Evolutionary conservation across 2,113 vertebrate genomes (phyloP), one percentile per base, ranked within the genome.

Genomic region (Chaetodon trifascialis): DNA sequence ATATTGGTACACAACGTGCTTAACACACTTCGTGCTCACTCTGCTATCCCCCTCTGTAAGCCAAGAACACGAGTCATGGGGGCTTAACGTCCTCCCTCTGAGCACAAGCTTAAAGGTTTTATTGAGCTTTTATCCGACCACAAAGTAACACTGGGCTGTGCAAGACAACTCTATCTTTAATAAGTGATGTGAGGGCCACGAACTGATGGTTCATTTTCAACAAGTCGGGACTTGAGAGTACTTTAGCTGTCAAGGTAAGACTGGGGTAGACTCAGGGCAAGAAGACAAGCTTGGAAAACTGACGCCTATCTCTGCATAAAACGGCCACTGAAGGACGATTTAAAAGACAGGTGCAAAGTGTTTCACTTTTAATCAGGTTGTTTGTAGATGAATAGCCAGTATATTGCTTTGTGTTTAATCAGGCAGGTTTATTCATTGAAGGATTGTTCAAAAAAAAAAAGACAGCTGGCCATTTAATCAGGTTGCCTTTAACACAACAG

Each of bases 91-190:
- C 15, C 19, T 66, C 73, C 58, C 62, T 83, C 56, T 49, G 60
- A 73, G 74, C 60, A 69, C 30, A 30, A 54, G 62, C 65, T 79
- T 63, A 86, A 80, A 81, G 68, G 72, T 88, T 89, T 90, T 80
- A 75, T 86, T 78, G 62, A 79, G 79, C 73, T 80, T 78, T 84
- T 46, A 73, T 76, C n/a, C 0, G 0, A 17, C 58, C 63, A 49
- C 71, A 82, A 65, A 83, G 76, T 60, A 63, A 68, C 76, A 74
- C 62, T 16, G 58, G 58, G 59, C 30, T 34, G 47, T 67, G 65
- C 7, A 0, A 82, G 51, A 79, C 60, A 36, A 70, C 63, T 49
- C 34, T 25, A 23, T 83, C 67, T 73, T 82, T 79, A 59, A 75
- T 77, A 77, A 72, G 58, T n/a, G 4, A 79, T 10, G n/a, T 3